Percentiles rank a stretch among this genome's conserved stretches.
Conservation (phyloP, 2,113 vertebrate genomes). For the Rallus limicola region DNA sequence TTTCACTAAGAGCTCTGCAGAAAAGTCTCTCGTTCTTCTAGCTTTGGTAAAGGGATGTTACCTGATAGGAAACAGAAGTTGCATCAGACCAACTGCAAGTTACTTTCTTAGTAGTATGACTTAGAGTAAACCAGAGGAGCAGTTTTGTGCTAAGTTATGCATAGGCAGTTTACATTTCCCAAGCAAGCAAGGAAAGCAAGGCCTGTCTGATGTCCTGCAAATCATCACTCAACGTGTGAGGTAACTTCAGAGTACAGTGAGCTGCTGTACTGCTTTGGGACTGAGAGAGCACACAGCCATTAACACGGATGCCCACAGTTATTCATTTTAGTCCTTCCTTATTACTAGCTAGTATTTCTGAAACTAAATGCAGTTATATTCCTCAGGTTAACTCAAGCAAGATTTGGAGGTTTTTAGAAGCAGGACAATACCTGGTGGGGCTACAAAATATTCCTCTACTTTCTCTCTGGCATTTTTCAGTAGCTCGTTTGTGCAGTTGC, state of each 20-base stretch:
- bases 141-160: too few relatives aligned
- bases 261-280: neutral
- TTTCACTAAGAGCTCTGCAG: neutral
- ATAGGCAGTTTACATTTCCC: neutral
- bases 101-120: neutral
- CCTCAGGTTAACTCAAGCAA: neutral
- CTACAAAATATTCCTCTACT: slow-evolving; percentile 93
- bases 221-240: neutral
- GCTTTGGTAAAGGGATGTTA: slow-evolving; percentile 87
- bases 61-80: slow-evolving; percentile 75
- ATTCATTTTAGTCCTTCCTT: neutral
- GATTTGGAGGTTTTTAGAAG: neutral
- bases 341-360: neutral
- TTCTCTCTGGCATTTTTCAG: slow-evolving; percentile 82
- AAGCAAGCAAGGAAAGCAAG: neutral
- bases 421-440: slow-evolving; percentile 86
- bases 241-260: neutral
- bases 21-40: slow-evolving; percentile 64
- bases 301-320: neutral
- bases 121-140: too few relatives aligned
- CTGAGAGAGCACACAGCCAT: neutral
- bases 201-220: neutral
- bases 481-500: slow-evolving; percentile 82
- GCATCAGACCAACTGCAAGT: neutral
- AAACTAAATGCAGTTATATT: neutral